A percentile compares a stretch with the other conserved stretches of the same genome.
Evolutionary conservation across 2,113 vertebrate species (phyloP).

Genomic region (Tilapia sparmanii): DNA sequence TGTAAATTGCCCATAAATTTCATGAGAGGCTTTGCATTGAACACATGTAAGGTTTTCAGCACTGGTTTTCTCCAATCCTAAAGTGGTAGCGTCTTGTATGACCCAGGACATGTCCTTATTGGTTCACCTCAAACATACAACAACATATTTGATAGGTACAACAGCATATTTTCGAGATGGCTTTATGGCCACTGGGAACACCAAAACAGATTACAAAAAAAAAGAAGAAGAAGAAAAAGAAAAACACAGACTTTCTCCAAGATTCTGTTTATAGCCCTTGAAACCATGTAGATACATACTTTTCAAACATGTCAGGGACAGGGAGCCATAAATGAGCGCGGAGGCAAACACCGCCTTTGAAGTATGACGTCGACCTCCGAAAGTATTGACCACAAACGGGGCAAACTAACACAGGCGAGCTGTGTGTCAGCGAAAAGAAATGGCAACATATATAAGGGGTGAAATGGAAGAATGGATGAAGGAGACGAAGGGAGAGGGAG

Average conservation of each 20-base stretch:
- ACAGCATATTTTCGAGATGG: conserved; percentile 22
- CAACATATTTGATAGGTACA: conserved; percentile 6
- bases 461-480: not conserved
- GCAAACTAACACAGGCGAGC: conserved; percentile 44
- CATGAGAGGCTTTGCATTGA: conserved; percentile 5
- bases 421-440: conserved; percentile 56
- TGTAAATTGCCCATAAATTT: conserved; percentile 21
- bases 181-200: conserved; percentile 19
- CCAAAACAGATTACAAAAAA: conserved; percentile 40
- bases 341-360: conserved; percentile 58
- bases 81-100: not conserved
- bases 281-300: conserved; percentile 64
- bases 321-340: conserved; percentile 41
- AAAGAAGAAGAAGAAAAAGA: conserved; percentile 39
- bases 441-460: not conserved
- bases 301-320: conserved; percentile 69
- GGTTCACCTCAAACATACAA: not conserved
- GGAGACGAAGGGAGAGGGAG: not conserved
- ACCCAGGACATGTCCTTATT: not conserved
- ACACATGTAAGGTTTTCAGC: conserved; percentile 19
- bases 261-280: conserved; percentile 54
- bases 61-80: not conserved
- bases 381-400: conserved; percentile 59
- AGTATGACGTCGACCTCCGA: conserved; percentile 62
- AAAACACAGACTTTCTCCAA: conserved; percentile 35